Conservation (phyloP, 2,113 vertebrate genomes). For the Aspiorhynchus laticeps region DNA sequence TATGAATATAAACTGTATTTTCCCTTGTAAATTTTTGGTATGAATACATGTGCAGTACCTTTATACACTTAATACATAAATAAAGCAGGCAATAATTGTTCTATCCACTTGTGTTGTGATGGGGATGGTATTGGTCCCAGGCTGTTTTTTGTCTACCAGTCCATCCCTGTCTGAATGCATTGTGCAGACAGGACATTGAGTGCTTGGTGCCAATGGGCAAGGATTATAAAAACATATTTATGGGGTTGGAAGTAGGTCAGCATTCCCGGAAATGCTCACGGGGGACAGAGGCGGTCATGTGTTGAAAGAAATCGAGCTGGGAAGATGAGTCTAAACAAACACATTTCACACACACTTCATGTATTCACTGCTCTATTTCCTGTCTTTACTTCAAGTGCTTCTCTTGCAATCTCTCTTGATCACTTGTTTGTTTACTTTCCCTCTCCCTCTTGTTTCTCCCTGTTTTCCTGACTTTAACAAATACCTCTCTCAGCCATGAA, state of each 20-base stretch:
- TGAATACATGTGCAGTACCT: not conserved
- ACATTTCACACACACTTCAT: conserved; percentile 33
- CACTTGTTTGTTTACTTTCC: not conserved
- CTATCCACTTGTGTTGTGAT: not conserved
- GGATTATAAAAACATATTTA: conserved; percentile 49
- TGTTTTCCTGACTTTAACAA: not conserved
- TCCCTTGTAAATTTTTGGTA: not conserved
- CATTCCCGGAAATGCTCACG: conserved; percentile 64
- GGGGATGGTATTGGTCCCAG: not conserved
- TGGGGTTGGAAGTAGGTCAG: conserved; percentile 71
- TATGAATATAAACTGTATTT: not conserved
- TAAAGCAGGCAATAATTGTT: not conserved
- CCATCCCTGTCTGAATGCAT: not conserved
- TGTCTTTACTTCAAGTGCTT: not conserved
- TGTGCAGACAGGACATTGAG: conserved; percentile 29
- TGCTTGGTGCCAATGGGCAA: conserved; percentile 43
- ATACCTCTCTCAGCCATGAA: not conserved
- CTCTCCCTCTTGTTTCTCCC: not conserved
- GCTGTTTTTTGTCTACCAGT: not conserved
- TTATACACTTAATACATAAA: not conserved
- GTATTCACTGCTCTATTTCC: conserved; percentile 25
- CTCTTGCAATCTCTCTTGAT: not conserved
- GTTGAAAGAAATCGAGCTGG: conserved; percentile 57
- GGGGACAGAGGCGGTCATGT: conserved; percentile 57
- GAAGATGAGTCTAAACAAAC: conserved; percentile 39